phyloP scores from a whole-genome alignment of 1,140 invertebrate species.

The Thrips palmi region DNA sequence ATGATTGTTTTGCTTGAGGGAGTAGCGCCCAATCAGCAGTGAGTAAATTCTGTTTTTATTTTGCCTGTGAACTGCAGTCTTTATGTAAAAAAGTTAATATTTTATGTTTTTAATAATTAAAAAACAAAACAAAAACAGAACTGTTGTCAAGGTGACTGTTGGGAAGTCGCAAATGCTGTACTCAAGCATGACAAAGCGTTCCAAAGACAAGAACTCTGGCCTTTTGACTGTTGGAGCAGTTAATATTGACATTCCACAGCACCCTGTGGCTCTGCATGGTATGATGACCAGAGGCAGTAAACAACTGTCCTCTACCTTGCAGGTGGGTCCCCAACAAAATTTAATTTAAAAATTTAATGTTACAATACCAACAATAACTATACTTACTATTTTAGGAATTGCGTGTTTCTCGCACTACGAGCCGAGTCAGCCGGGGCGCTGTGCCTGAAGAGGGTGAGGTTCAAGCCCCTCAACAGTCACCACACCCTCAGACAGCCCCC shows the following conservation, averaged over 20 bases:
- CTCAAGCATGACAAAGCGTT: slow-evolving; percentile 55
- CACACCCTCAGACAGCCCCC: slow-evolving; percentile 23
- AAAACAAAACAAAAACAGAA: too few species aligned
- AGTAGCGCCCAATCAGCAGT: slow-evolving; percentile 74
- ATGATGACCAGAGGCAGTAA: slow-evolving; percentile 93
- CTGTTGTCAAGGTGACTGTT: slow-evolving; percentile 82
- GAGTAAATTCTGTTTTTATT: slow-evolving; percentile 19
- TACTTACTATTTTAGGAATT: slow-evolving; percentile 32
- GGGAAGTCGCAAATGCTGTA: slow-evolving; percentile 83
- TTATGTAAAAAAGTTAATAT: slow-evolving; percentile 3
- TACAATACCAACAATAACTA: slow-evolving; percentile 1
- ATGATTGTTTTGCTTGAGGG: slow-evolving; percentile 87
- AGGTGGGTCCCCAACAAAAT: slow-evolving; percentile 26
- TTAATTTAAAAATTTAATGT: too few species aligned
- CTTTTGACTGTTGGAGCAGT: slow-evolving; percentile 74
- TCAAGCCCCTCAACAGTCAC: slow-evolving; percentile 35
- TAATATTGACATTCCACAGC: slow-evolving; percentile 87
- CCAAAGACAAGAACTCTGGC: slow-evolving; percentile 73
- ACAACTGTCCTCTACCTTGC: slow-evolving; percentile 77
- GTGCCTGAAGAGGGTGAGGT: slow-evolving; percentile 31
- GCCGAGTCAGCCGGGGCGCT: slow-evolving; percentile 41
- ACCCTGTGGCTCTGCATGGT: slow-evolving; percentile 87
- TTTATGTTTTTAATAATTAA: slow-evolving; percentile 13
- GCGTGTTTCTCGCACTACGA: slow-evolving; percentile 57
- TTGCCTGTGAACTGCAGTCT: slow-evolving; percentile 2